Conservation (phyloP, 2,113 vertebrate species). For the Crotalus helleri region DNA sequence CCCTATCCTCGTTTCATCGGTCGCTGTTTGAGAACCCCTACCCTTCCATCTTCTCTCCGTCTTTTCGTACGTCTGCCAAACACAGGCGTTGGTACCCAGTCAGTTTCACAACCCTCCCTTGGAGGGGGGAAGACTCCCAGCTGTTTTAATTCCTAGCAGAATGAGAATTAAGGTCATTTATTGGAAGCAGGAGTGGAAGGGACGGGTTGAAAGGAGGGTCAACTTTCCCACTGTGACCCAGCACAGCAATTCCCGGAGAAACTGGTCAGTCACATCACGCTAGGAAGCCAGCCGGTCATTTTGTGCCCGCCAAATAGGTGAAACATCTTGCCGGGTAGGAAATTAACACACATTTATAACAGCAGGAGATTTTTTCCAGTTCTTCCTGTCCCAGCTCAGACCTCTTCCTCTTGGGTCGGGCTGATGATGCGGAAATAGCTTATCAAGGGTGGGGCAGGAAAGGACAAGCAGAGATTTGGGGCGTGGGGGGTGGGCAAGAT, state of each 20-base stretch:
- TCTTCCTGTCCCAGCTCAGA: neutral
- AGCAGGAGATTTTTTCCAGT: neutral
- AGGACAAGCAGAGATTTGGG: neutral
- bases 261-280: neutral
- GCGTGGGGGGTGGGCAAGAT: neutral
- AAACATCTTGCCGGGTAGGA: neutral
- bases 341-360: neutral
- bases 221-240: neutral
- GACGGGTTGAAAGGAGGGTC: neutral
- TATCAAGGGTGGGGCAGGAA: neutral
- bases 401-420: neutral
- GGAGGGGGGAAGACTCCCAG: neutral
- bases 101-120: neutral
- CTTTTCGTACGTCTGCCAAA: neutral
- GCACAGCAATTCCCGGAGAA: neutral
- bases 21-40: neutral
- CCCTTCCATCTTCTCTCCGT: too few species aligned
- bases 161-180: neutral
- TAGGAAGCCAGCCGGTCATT: neutral
- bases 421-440: neutral
- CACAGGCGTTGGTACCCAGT: neutral
- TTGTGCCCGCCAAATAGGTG: neutral
- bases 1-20: rapidly evolving
- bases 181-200: neutral
- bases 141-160: neutral